A percentile compares a stretch with the other conserved stretches of the same genome.
Evolutionary conservation across 2,888 invertebrate genomes (phyloP).

Genomic region (Sisyra nigra): DNA sequence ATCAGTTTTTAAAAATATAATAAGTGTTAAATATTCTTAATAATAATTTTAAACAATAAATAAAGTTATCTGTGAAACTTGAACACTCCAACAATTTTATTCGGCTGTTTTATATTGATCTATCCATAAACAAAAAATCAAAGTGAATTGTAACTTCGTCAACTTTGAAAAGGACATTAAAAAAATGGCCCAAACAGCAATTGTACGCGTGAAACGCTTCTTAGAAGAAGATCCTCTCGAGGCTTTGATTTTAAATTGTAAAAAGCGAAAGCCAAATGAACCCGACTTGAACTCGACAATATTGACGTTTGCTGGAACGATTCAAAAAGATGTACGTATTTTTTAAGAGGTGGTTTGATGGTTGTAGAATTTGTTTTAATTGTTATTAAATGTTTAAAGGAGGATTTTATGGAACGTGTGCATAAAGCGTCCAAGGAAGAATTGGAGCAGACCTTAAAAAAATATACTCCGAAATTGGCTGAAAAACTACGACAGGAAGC

Average conservation of each 20-base stretch:
- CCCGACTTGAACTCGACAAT: conserved; percentile 31
- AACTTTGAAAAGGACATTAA: conserved; percentile 13
- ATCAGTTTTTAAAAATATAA: too few species aligned
- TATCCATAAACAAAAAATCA: too few species aligned
- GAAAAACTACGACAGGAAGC: conserved; percentile 29
- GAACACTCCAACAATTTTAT: too few species aligned
- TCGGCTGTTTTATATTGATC: too few species aligned
- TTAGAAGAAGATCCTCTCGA: conserved; percentile 54
- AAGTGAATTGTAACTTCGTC: too few species aligned
- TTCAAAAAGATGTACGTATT: conserved; percentile 41
- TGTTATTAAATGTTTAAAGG: conserved; percentile 22
- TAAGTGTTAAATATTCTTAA: too few species aligned
- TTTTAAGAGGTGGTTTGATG: conserved; percentile 2
- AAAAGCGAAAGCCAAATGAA: conserved; percentile 41
- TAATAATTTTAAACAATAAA: too few species aligned
- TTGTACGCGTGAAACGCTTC: conserved; percentile 56
- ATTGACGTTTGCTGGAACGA: conserved; percentile 55
- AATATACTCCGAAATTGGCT: conserved; percentile 27
- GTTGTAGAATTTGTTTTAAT: not conserved
- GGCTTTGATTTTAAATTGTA: conserved; percentile 53
- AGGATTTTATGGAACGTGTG: conserved; percentile 25
- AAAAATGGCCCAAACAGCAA: conserved; percentile 30
- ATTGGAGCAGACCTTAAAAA: conserved; percentile 31
- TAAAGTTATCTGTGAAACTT: too few species aligned
- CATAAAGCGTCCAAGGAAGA: conserved; percentile 31